Conservation (phyloP, 2,113 vertebrate species). For the Meriones unguiculatus region DNA sequence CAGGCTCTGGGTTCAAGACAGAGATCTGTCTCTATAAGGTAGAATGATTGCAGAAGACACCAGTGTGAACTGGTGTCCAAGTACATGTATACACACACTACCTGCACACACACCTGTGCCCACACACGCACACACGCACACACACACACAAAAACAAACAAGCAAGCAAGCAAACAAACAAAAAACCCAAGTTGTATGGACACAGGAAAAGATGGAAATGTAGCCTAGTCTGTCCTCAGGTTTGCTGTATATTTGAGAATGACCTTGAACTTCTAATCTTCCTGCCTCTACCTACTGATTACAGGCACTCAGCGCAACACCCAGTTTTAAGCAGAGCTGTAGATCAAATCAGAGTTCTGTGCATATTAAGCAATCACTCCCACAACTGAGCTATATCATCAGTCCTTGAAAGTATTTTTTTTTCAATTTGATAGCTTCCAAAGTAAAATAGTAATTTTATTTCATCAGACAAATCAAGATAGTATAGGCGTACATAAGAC, state of each 20-base stretch:
- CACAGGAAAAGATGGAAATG: too few species aligned
- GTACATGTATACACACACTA: neutral
- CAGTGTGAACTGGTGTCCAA: neutral
- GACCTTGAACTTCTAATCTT: neutral
- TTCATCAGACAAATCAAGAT: neutral
- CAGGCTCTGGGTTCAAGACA: neutral
- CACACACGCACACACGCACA: neutral
- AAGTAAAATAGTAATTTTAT: neutral
- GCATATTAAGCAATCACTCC: neutral
- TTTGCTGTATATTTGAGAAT: neutral
- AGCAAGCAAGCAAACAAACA: too few species aligned
- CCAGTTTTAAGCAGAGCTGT: neutral
- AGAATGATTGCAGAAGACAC: neutral
- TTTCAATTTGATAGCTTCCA: neutral
- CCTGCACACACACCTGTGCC: neutral
- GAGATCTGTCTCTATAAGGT: neutral
- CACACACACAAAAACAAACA: neutral
- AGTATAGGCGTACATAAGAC: neutral
- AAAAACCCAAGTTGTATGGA: neutral
- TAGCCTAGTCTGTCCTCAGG: too few species aligned
- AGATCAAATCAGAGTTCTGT: neutral
- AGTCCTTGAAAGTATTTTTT: neutral
- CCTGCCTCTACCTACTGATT: neutral
- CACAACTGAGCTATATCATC: neutral
- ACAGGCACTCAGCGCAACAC: neutral